Evolutionary conservation across 1,140 invertebrate genomes (phyloP).

Genomic region (Heliothis virescens): DNA sequence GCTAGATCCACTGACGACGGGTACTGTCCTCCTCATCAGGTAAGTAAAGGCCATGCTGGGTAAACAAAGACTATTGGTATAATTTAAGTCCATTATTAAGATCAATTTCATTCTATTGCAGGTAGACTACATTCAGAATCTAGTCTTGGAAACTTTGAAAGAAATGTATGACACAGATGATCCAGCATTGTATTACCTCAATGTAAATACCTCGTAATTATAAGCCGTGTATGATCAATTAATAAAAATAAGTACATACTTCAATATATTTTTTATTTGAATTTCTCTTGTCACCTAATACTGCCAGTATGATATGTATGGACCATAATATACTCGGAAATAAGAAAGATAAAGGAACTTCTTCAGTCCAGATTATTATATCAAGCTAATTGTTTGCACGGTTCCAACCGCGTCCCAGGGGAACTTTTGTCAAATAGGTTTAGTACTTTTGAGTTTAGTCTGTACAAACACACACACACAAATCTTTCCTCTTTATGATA

Average conservation of each 20-base stretch:
- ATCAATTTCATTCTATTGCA: constrained; percentile 59
- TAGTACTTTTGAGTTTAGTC: too few species aligned
- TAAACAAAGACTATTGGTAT: neutral
- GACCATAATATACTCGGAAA: too few species aligned
- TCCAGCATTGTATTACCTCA: constrained; percentile 72
- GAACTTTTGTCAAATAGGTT: too few species aligned
- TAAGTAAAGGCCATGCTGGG: constrained; percentile 49
- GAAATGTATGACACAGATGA: constrained; percentile 72
- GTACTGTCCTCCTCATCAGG: constrained; percentile 90
- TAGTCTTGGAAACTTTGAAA: constrained; percentile 70
- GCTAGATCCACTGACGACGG: constrained; percentile 94
- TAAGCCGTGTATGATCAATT: neutral
- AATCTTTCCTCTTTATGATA: too few species aligned
- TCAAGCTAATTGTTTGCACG: too few species aligned
- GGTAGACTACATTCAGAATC: constrained; percentile 74
- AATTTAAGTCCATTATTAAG: neutral
- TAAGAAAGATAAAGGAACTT: too few species aligned
- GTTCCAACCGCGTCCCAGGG: too few species aligned
- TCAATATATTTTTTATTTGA: too few species aligned
- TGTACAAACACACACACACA: too few species aligned
- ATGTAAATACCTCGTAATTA: constrained; percentile 57
- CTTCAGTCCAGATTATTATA: too few species aligned
- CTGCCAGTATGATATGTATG: too few species aligned
- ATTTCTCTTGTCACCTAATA: too few species aligned
- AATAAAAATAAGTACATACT: neutral